These are phyloP conservation scores for Anarhynchus alexandrinus DNA, from an alignment of 2,113 vertebrate species.

Conservation along the genomic window DNA sequence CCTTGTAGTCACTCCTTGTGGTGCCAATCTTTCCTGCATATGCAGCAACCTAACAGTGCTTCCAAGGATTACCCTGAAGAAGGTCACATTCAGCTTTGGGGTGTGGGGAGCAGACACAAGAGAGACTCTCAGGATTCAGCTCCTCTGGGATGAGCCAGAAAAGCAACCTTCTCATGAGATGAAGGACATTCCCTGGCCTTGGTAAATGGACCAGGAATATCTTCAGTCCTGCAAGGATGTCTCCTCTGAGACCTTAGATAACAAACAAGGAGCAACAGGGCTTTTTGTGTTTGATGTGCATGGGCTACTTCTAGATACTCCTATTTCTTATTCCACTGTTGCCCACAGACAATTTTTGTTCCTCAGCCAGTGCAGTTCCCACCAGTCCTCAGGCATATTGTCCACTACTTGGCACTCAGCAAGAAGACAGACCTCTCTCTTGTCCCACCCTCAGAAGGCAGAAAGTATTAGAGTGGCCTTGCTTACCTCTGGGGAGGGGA, in stretches of 20 bases:
- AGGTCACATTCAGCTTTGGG: background rate
- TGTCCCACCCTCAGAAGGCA: background rate
- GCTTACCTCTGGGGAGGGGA: conserved; percentile 91
- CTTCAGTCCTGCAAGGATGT: background rate
- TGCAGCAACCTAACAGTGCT: background rate
- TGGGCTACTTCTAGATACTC: background rate
- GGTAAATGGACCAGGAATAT: background rate
- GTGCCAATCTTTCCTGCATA: background rate
- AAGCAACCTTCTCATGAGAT: background rate
- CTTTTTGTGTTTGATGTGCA: background rate
- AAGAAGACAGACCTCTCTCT: background rate
- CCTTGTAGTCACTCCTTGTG: background rate
- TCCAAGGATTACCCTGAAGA: background rate
- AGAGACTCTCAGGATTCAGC: background rate
- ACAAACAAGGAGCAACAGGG: background rate
- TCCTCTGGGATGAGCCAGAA: background rate
- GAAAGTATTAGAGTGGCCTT: background rate
- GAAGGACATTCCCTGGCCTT: background rate
- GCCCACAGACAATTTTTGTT: background rate
- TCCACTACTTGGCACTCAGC: background rate
- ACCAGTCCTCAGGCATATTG: background rate
- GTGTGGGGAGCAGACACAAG: background rate
- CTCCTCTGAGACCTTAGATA: background rate
- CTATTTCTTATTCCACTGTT: background rate
- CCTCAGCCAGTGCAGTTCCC: background rate